Base-by-base conservation (phyloP, 2,113 vertebrate genomes). In the Rattus norvegicus region DNA sequence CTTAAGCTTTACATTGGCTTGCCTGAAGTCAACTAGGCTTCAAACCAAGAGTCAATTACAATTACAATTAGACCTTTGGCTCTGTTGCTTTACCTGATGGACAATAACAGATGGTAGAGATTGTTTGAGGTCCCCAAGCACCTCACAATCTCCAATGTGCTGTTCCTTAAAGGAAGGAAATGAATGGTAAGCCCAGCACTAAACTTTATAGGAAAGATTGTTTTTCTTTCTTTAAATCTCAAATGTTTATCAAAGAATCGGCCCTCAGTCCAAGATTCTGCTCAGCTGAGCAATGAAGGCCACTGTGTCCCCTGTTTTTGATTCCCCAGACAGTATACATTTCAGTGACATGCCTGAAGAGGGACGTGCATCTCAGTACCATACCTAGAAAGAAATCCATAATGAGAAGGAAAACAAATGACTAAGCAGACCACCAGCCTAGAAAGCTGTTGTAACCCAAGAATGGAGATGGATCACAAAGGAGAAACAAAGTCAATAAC, bases 61-160 rank as follows among this genome's bases (percentile, higher is more conserved):
- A n/a, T n/a, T n/a, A n/a, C n/a, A 91, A 94, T 92, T 56, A 95
- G 88, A 85, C 90, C 70, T 81, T 81, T 67, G 80, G 59, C 87
- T 95, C 88, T 81, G 13, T 90, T 67, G 65, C 61, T 94, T 52
- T n/a, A 94, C 59, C 61, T 81, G 54, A 52, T 47, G 54, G 90
- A 24, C 79, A 81, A 24, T 56, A 83, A 89, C 73, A 93, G 95
- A 85, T 36, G 24, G 5, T 24, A 88, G 56, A 28, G 90, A 93
- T 90, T n/a, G 59, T 76, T 70, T 88, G 79, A 96, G 52, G 54
- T 75, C 75, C 59, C 80, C 77, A 93, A 73, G 73, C 73, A 75
- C 22, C 83, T 90, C 70, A 30, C 52, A 20, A 33, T 77, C 43
- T 36, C 39, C 8, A 69, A 20, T 54, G 56, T 54, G 28, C 59